Conservation (phyloP, 1,140 invertebrate genomes). For the Brachionus plicatilis region DNA sequence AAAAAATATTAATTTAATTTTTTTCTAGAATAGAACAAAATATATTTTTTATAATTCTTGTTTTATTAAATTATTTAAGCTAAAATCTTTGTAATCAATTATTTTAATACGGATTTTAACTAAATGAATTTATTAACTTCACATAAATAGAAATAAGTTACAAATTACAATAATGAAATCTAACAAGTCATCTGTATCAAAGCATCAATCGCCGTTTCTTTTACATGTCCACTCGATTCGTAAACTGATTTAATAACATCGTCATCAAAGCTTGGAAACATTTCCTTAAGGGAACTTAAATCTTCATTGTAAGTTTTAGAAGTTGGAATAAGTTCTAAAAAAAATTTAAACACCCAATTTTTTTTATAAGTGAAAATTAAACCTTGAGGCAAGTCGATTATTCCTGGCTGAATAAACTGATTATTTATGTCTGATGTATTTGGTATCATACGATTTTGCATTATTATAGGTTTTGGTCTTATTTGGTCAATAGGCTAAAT, state of each 20-base stretch:
- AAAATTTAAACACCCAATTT: neutral
- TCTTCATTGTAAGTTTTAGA: constrained; percentile 60
- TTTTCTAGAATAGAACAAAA: too few species aligned
- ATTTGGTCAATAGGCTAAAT: neutral
- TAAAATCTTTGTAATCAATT: too few species aligned
- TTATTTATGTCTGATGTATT: neutral
- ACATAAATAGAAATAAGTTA: neutral
- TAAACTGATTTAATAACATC: constrained; percentile 84
- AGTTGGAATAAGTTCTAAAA: constrained; percentile 28
- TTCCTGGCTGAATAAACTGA: neutral
- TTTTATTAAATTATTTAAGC: too few species aligned
- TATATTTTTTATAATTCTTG: too few species aligned
- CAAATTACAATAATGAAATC: neutral
- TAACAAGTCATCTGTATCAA: constrained; percentile 68
- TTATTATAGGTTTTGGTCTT: neutral
- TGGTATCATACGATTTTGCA: neutral
- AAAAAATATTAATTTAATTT: too few species aligned
- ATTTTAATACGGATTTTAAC: too few species aligned
- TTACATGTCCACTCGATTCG: constrained; percentile 80
- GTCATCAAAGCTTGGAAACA: constrained; percentile 89
- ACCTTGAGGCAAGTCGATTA: constrained; percentile 18
- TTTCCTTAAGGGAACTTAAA: constrained; percentile 79
- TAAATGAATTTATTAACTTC: too few species aligned
- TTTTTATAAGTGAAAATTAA: neutral
- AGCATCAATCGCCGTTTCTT: constrained; percentile 81